These are phyloP conservation scores for Ophion ventricosus DNA, from an alignment of 2,888 invertebrate genomes.

Conservation along the genomic window DNA sequence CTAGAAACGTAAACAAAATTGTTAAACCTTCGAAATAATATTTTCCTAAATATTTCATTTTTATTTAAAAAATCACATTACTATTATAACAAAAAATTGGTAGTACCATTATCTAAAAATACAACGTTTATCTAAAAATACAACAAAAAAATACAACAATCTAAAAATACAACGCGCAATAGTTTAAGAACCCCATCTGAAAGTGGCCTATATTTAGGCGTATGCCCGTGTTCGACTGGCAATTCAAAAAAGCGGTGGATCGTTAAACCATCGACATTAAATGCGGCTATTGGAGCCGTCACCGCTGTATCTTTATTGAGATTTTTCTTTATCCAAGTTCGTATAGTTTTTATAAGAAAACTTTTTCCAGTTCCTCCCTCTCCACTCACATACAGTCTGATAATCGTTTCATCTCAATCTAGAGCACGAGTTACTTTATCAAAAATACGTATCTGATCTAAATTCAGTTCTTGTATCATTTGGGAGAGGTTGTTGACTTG, in stretches of 20 bases:
- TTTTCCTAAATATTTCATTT: too few species aligned
- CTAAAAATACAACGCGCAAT: too few species aligned
- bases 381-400: conserved; percentile 71
- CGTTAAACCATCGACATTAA: conserved; percentile 78
- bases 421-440: conserved; percentile 50
- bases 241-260: conserved; percentile 75
- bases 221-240: conserved; percentile 74
- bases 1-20: too few species aligned
- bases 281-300: conserved; percentile 76
- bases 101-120: too few species aligned
- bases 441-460: conserved; percentile 67
- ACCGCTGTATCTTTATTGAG: conserved; percentile 72
- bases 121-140: too few species aligned
- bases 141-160: too few species aligned
- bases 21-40: too few species aligned
- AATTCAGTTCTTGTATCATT: conserved; percentile 66
- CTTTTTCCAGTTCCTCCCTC: conserved; percentile 76
- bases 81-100: too few species aligned
- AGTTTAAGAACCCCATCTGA: conserved; percentile 72
- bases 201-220: conserved; percentile 73
- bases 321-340: conserved; percentile 70
- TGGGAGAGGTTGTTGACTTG: conserved; percentile 45
- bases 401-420: conserved; percentile 36
- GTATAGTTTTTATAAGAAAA: conserved; percentile 74
- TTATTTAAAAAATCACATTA: too few species aligned